Percentiles rank a stretch among this genome's conserved stretches.
Conservation (phyloP, 2,113 vertebrate genomes). For the Entelurus aequoreus region DNA sequence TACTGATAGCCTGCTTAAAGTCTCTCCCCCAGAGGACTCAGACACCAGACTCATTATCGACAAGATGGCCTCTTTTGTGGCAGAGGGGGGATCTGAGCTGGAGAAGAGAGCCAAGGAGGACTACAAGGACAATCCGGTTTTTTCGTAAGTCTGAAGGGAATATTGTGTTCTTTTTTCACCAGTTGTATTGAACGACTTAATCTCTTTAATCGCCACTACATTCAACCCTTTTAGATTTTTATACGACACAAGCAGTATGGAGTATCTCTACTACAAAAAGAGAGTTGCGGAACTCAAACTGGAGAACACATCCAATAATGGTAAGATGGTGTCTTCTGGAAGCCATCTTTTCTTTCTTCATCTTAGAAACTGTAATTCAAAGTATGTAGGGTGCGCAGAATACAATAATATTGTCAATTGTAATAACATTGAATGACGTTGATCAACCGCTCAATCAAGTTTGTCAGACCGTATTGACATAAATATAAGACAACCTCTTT, state of each 20-base stretch:
- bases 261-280: constrained; percentile 95
- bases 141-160: constrained; percentile 77
- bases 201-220: not conserved
- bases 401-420: too few relatives aligned
- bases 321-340: constrained; percentile 66
- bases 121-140: constrained; percentile 89
- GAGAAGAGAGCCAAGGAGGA: constrained; percentile 91
- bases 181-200: not conserved
- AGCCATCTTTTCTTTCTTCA: not conserved
- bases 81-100: constrained; percentile 87
- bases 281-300: constrained; percentile 84
- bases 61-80: constrained; percentile 94
- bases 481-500: too few relatives aligned
- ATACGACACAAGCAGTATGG: constrained; percentile 86
- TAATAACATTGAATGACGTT: too few relatives aligned
- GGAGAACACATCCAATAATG: constrained; percentile 67
- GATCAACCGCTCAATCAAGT: too few relatives aligned
- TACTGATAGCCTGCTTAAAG: constrained; percentile 99
- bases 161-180: not conserved
- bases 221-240: constrained; percentile 79
- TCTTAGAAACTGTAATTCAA: not conserved
- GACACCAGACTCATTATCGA: constrained; percentile 86
- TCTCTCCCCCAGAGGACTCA: constrained; percentile 97
- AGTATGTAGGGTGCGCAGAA: too few relatives aligned
- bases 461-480: too few relatives aligned